Conservation (phyloP, 2,113 vertebrate genomes). For the Podarcis raffonei region DNA sequence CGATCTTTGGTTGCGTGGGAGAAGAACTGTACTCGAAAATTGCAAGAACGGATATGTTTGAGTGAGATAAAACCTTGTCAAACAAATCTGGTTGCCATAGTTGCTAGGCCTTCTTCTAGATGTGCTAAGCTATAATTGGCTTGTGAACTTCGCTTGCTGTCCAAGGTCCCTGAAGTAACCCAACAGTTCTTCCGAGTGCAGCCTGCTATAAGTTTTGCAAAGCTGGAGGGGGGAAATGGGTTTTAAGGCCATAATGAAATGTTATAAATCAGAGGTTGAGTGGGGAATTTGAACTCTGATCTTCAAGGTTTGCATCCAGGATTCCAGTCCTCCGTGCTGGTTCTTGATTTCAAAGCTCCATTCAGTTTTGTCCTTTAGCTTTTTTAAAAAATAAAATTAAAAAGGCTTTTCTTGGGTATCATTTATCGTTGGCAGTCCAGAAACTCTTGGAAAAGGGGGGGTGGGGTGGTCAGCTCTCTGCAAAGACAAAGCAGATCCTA, state of each 20-base stretch:
- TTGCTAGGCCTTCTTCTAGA: background rate
- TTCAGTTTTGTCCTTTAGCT: background rate
- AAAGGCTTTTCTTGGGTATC: background rate
- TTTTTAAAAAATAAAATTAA: background rate
- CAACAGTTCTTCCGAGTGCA: background rate
- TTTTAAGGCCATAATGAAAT: too few relatives aligned
- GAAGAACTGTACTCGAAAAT: background rate
- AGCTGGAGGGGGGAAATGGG: background rate
- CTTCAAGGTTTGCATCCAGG: background rate
- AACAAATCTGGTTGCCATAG: background rate
- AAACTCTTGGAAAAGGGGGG: background rate
- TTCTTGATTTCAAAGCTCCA: background rate
- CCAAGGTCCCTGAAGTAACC: background rate
- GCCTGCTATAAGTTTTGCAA: background rate
- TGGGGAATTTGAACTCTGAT: background rate
- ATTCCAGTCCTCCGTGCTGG: background rate
- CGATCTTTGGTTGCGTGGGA: background rate
- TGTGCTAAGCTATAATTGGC: background rate
- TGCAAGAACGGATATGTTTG: background rate
- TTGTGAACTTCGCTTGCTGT: fast-evolving
- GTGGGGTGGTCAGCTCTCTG: background rate
- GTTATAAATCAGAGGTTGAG: background rate
- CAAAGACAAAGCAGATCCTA: fast-evolving
- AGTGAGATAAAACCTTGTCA: background rate
- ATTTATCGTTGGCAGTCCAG: background rate